Evolutionary conservation across 2,888 invertebrate genomes (phyloP), one percentile per base, ranked within the genome.

Genomic region (Nyleta sp.): DNA sequence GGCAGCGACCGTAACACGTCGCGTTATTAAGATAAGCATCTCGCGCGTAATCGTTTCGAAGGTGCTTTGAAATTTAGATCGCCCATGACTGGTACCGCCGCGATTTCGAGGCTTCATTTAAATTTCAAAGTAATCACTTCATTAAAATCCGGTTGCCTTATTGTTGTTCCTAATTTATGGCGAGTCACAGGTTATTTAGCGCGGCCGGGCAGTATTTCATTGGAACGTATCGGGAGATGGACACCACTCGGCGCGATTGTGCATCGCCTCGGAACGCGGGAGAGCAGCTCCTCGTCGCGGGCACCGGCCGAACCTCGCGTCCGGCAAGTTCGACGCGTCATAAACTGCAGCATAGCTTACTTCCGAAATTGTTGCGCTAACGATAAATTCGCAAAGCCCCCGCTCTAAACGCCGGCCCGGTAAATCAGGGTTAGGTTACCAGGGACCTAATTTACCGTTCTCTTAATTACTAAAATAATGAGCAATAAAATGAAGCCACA

Each of bases 1-100:
- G 10, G 44, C 75, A 72, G 48, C 46, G 59, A 80, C 62, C 79
- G 79, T 79, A 75, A 72, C 75, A 48, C 62, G 68, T 79, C 75
- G 72, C 75, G 64, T 80, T 76, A 76, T 80, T 76, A 67, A 80
- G 75, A 80, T 72, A 72, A 76, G 72, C 60, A 80, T 80, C 79
- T 70, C 42, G 48, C 71, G 75, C 67, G 67, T 75, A 80, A 80
- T 76, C 76, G 72, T 62, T 75, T 22, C 46, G 38, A 76, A 76
- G 68, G 79, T 65, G 59, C 68, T 80, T 80, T 72, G 24, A 76
- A 75, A 72, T 72, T 62, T 80, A 76, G 79, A 80, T 75, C 68
- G 71, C 17, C 67, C 64, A 40, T 72, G 68, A 65, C 68, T 50
- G 57, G 65, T 70, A 78, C 48, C 55, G 68, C 57, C 38, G 57